Base-by-base conservation (phyloP, 2,888 invertebrate genomes). In the Aphodius granarius region DNA sequence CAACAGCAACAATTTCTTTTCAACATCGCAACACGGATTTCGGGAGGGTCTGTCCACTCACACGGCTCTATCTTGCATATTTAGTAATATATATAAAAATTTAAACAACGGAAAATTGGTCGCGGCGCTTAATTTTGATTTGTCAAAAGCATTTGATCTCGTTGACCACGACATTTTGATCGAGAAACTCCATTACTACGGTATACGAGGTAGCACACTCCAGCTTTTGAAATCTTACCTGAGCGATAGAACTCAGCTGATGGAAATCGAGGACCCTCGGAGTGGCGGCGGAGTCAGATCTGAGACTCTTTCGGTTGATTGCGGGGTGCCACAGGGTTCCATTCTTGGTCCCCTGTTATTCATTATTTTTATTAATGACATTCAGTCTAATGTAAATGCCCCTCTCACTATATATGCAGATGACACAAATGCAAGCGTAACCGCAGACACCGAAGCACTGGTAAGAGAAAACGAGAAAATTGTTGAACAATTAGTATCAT, bases 241-340 rank as follows among this genome's bases (percentile, higher is more conserved):
- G 13, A 43, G 43, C 13, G 3, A 43, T 43, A 43, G 43, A 43
- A 43, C 43, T 2, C 43, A 43, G 43, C 43, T 43, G 43, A 13
- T 43, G 43, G 43, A 43, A 43, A 43, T 43, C 4, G 3, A 13
- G 43, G 43, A 43, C 13, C 43, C 43, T 43, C 1, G 13, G 43
- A 43, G 3, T 43, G 43, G 43, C 43, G 43, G 43, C 43, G 13
- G 13, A 3, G 43, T 43, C 13, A 6, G 43, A 13, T 43, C 43
- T 1, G 43, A 3, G 43, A 43, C 43, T 43, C 65, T 13, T 9
- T 65, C 65, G 19, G n/a, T 19, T 18, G 19, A 6, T 66, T 66
- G 66, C 19, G 70, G 70, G 15, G 70, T 70, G 19, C 70, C 70
- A 5, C 70, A 70, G 70, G 20, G 70, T 16, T 70, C 70, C 2